These are phyloP conservation scores for Gnatocerus cornutus DNA, from an alignment of 2,888 invertebrate species.

Conservation along the genomic window DNA sequence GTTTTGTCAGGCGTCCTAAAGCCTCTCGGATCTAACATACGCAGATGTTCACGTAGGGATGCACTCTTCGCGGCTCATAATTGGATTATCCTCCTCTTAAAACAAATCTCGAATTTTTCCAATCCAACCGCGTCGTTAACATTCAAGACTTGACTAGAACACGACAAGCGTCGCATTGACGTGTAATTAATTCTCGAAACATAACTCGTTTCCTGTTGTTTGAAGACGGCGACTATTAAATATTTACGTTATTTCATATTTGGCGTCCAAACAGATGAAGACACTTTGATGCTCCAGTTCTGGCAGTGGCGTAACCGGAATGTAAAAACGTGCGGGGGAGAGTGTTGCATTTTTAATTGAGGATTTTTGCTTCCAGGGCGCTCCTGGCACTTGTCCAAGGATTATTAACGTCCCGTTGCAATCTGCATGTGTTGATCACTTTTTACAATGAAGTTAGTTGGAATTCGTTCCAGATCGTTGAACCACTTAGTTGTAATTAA, in stretches of 20 bases:
- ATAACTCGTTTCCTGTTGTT: conserved; percentile 35
- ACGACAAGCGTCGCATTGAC: conserved; percentile 17
- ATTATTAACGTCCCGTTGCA: conserved; percentile 38
- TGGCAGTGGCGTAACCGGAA: conserved; percentile 24
- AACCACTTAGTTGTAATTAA: conserved; percentile 43
- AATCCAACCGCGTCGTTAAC: background rate
- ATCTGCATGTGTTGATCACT: conserved; percentile 45
- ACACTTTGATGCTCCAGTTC: conserved; percentile 34
- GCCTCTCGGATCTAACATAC: conserved; percentile 39
- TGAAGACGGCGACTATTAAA: conserved; percentile 17
- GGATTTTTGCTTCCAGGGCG: no score
- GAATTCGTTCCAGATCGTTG: conserved; percentile 39
- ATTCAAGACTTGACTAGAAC: conserved; percentile 11
- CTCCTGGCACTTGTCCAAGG: conserved; percentile 30
- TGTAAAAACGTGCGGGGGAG: background rate
- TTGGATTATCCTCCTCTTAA: conserved; percentile 37
- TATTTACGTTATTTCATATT: conserved; percentile 34
- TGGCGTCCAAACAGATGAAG: conserved; percentile 35
- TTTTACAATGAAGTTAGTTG: conserved; percentile 31
- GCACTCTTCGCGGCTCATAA: conserved; percentile 34
- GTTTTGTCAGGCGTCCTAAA: conserved; percentile 45
- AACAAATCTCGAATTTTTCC: background rate
- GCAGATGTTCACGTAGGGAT: conserved; percentile 45
- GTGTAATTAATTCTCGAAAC: conserved; percentile 42
- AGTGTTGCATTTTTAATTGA: conserved; percentile 2